These are phyloP conservation scores for Anthoptus insignis DNA, from an alignment of 2,888 invertebrate species.

Conservation along the genomic window DNA sequence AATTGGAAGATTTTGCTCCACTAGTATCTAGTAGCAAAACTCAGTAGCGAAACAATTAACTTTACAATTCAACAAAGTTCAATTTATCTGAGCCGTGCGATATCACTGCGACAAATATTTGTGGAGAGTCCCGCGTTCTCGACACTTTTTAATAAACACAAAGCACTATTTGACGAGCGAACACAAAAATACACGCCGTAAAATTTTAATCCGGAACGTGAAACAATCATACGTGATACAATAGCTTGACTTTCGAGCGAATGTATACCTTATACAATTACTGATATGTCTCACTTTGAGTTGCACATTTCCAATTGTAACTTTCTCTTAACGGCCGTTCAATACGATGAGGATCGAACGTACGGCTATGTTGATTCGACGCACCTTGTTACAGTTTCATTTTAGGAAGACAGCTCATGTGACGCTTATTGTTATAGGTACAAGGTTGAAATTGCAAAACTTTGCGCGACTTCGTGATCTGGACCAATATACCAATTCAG, in stretches of 20 bases:
- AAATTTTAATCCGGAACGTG: conserved; percentile 32
- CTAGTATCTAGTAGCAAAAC: too few relatives aligned
- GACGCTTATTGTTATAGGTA: background rate
- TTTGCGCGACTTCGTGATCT: background rate
- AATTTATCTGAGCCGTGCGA: background rate
- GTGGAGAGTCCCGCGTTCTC: background rate
- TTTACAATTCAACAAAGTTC: background rate
- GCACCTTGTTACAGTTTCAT: conserved; percentile 22
- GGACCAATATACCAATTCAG: conserved; percentile 4
- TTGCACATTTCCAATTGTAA: background rate
- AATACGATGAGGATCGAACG: conserved; percentile 25
- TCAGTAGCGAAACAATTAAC: too few relatives aligned
- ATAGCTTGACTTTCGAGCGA: background rate
- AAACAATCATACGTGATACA: conserved; percentile 29
- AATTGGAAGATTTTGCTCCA: too few relatives aligned
- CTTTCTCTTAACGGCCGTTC: conserved; percentile 17
- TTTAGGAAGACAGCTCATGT: background rate
- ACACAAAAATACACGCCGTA: conserved; percentile 27
- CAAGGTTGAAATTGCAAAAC: conserved; percentile 2
- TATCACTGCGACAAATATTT: conserved; percentile 17
- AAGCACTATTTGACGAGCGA: conserved; percentile 33
- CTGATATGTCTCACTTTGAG: background rate
- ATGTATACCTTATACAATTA: background rate
- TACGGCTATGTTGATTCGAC: conserved; percentile 26
- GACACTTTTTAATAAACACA: conserved; percentile 28